Evolutionary conservation across 2,888 invertebrate genomes (phyloP).

Genomic region (Plemyria rubiginata): DNA sequence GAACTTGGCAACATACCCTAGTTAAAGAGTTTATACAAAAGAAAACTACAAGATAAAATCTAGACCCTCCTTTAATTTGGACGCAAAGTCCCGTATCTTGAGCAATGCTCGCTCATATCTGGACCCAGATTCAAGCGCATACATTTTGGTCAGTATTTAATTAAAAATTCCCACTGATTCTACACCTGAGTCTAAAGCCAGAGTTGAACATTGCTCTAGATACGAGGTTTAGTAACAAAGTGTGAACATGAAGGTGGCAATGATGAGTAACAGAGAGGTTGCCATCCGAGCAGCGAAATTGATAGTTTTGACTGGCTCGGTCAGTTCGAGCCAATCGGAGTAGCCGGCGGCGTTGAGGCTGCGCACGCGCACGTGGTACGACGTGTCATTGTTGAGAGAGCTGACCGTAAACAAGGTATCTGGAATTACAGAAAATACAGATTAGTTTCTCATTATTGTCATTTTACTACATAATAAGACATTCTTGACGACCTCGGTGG

Average conservation of each 20-base stretch:
- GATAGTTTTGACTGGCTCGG: constrained; percentile 51
- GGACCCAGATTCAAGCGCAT: neutral
- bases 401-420: constrained; percentile 65
- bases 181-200: neutral
- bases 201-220: neutral
- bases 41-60: neutral
- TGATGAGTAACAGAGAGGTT: constrained; percentile 45
- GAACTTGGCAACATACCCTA: neutral
- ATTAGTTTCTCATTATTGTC: neutral
- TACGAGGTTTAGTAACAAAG: constrained; percentile 35
- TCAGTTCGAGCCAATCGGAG: constrained; percentile 66
- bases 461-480: too few relatives aligned
- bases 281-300: constrained; percentile 43
- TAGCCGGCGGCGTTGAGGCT: constrained; percentile 70
- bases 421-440: constrained; percentile 41
- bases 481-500: too few relatives aligned
- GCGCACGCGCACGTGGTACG: constrained; percentile 67
- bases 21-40: neutral
- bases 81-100: neutral
- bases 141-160: too few relatives aligned
- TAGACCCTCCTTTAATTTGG: neutral
- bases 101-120: neutral
- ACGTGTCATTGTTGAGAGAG: constrained; percentile 61
- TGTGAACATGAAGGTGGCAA: constrained; percentile 45
- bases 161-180: too few relatives aligned